A percentile compares a stretch with the other conserved stretches of the same genome.
phyloP scores from a whole-genome alignment of 2,888 invertebrate genomes.

The Stenoptilia bipunctidactyla region DNA sequence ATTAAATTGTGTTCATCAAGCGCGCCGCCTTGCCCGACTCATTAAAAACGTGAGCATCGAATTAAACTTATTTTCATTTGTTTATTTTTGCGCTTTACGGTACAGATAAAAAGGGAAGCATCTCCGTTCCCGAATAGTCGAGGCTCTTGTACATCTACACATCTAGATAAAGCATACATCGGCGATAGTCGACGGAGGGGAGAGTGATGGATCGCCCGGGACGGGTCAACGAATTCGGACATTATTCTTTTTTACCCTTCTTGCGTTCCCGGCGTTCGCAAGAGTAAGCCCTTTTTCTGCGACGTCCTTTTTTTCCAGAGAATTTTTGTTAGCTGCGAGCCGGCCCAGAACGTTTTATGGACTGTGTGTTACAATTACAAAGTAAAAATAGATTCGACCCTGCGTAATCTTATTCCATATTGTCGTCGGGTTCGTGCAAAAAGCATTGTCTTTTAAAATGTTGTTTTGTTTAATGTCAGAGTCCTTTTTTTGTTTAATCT shows the following conservation, averaged over 20 bases:
- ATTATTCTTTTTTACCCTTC: constrained; percentile 74
- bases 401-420: constrained; percentile 54
- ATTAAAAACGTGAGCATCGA: constrained; percentile 21
- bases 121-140: constrained; percentile 54
- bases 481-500: neutral
- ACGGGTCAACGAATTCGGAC: constrained; percentile 73
- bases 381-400: constrained; percentile 64
- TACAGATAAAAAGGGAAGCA: constrained; percentile 33
- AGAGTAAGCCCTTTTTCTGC: constrained; percentile 69
- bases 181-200: constrained; percentile 54
- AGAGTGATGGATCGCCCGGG: constrained; percentile 70
- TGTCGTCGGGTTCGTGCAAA: constrained; percentile 33
- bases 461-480: neutral
- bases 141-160: constrained; percentile 48
- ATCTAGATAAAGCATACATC: constrained; percentile 53
- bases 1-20: constrained; percentile 25
- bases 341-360: constrained; percentile 57
- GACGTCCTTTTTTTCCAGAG: constrained; percentile 60
- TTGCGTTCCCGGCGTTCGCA: constrained; percentile 59
- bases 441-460: constrained; percentile 13
- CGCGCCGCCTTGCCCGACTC: constrained; percentile 17
- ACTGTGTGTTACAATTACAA: constrained; percentile 64
- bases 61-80: constrained; percentile 5
- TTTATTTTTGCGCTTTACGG: constrained; percentile 21
- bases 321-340: constrained; percentile 48